Evolutionary conservation across 2,797 vertebrate species (phyloP).

Genomic region (Malacoctenus gilli): DNA sequence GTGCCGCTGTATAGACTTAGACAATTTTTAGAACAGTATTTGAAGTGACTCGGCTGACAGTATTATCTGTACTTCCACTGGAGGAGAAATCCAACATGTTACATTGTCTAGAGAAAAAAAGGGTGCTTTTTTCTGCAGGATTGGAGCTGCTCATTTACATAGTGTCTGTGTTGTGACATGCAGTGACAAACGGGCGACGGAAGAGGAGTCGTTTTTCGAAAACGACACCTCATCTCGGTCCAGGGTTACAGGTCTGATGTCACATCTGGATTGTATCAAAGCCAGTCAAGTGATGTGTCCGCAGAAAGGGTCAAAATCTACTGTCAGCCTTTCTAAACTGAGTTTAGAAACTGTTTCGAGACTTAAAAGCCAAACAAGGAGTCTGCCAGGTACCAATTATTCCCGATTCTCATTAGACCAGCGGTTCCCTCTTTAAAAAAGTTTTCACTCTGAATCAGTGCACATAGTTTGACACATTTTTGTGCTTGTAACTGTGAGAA

Average conservation of each 20-base stretch:
- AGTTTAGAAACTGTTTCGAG: background rate
- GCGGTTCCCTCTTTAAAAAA: too few species aligned
- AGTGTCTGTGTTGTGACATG: background rate
- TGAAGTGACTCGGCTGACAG: constrained; percentile 28
- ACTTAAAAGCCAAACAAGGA: constrained; percentile 1
- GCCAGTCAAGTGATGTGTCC: too few species aligned
- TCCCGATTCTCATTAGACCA: constrained; percentile 20
- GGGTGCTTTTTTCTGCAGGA: too few species aligned
- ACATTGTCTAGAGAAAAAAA: too few species aligned
- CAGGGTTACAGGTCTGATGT: too few species aligned
- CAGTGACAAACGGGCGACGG: background rate
- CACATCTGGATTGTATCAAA: too few species aligned
- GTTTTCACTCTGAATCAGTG: constrained; percentile 36
- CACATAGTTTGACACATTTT: constrained; percentile 49
- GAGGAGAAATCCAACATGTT: constrained; percentile 1
- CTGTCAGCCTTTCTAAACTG: constrained; percentile 3
- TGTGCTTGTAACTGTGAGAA: constrained; percentile 44
- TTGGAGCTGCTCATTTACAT: background rate
- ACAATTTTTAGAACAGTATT: constrained; percentile 1
- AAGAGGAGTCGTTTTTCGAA: too few species aligned
- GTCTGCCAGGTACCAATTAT: background rate
- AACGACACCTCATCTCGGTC: too few species aligned
- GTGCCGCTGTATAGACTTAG: constrained; percentile 17
- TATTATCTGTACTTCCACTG: background rate
- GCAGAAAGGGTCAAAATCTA: constrained; percentile 1